Evolutionary conservation across 2,113 vertebrate species (phyloP), one percentile per base, ranked within the genome.

Genomic region (Syngnathoides biaculeatus): DNA sequence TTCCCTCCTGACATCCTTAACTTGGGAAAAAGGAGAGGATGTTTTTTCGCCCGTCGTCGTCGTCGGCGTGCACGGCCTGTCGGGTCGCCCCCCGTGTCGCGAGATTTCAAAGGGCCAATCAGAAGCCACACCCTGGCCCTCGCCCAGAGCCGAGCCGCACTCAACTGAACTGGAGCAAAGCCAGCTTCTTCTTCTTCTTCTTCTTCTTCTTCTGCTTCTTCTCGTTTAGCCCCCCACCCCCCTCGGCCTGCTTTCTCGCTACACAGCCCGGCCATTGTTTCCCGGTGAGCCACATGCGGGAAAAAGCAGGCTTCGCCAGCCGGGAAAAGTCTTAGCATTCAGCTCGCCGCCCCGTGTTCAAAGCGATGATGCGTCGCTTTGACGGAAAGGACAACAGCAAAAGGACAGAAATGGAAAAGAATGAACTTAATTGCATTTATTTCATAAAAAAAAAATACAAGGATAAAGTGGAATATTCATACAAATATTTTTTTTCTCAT

Each of bases 91-190:
- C 75, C 84, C 73, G 74, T 24, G 64, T 66, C 83, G 79, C 79
- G 78, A 38, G 71, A 61, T 61, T 65, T 78, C 75, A 80, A 65
- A 81, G 76, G 84, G 81, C 75, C 78, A 79, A 77, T 77, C 63
- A 10, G 42, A 67, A 71, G 22, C 83, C 69, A 81, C 81, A 69
- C 82, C 86, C 84, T 79, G 79, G 72, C 60, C 63, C 64, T 75
- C 77, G 64, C 75, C 73, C 77, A 64, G 60, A 75, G 79, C 69
- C 70, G 64, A 83, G 67, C 74, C 64, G 26, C 1, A 45, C 71
- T 79, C 72, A 75, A 73, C 71, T 78, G 64, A 78, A 64, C 76
- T 88, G 87, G 87, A 81, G 2, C 1, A 17, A 65, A 67, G 79
- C 84, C 84, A 86, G 52, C 6, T 79, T 69, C 74, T 64, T 27